Conservation (phyloP, 1,140 invertebrate species). For the Chrysoperla carnea region DNA sequence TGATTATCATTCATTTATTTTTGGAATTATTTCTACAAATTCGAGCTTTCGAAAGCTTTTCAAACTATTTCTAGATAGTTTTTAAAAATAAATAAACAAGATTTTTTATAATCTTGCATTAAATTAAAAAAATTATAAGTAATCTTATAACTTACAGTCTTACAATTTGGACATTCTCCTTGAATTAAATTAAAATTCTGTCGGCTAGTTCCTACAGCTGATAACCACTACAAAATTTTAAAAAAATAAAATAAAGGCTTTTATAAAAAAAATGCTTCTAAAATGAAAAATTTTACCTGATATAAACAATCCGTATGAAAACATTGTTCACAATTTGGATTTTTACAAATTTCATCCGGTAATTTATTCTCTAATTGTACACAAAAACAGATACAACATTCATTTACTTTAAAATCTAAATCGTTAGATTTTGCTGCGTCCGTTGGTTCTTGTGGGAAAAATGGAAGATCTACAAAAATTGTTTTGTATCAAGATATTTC, state of each 20-base stretch:
- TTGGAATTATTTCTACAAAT: too few relatives aligned
- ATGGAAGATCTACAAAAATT: background rate
- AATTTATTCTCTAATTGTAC: background rate
- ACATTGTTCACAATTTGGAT: background rate
- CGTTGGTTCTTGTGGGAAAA: background rate
- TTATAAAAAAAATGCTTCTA: background rate
- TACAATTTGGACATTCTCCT: constrained; percentile 1
- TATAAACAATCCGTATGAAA: constrained; percentile 2
- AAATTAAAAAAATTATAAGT: too few relatives aligned
- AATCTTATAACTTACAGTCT: constrained; percentile 1
- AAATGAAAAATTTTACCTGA: constrained; percentile 1
- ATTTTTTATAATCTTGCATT: too few relatives aligned
- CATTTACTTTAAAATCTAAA: background rate
- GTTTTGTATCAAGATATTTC: background rate
- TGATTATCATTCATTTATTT: too few relatives aligned
- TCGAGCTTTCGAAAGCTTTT: too few relatives aligned
- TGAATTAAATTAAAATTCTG: background rate
- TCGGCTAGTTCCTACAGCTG: background rate
- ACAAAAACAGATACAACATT: constrained; percentile 1
- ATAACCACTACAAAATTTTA: constrained; percentile 3
- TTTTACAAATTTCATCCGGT: background rate
- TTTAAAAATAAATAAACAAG: too few relatives aligned
- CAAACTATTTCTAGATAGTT: too few relatives aligned
- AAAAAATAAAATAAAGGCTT: background rate
- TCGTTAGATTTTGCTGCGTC: background rate